Evolutionary conservation across 2,797 vertebrate genomes (phyloP), one percentile per base, ranked within the genome.

Genomic region (Danio jaintianensis): DNA sequence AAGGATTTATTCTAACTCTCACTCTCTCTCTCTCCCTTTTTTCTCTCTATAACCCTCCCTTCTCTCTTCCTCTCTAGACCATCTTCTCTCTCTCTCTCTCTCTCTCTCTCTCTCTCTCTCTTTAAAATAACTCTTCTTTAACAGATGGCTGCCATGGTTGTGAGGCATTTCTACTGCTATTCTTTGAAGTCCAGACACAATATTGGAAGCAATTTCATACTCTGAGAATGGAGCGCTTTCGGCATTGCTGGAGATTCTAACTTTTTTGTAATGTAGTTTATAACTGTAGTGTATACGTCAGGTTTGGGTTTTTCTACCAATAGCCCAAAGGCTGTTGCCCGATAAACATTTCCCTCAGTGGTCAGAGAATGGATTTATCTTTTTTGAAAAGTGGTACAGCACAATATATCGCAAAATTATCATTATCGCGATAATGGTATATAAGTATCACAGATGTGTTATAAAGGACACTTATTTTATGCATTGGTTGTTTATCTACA

Each of bases 1-100:
- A 90, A 92, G 93, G 93, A 92, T 94, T 94, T 94, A 93, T 93
- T 88, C 79, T 75, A 83, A 78, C 80, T 72, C 2, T 82, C 13
- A 78, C 11, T 82, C 59, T 61, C 36, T 74, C 50, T 74, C 69
- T 42, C 75, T 75, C 80, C 75, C 63, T 64, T 29, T 29, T 29
- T 29, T 29, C 29, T 29, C 29, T 29, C 29, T 29, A 29, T 29
- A 29, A 29, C 29, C 8, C 56, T 5, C 42, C 1, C 12, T 18
- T 59, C 45, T 43, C 29, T 48, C 47, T 11, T 58, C 10, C 47
- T 40, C 47, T 40, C 55, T 67, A n/a, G 58, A 40, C 56, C 69
- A 56, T 58, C 69, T 42, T 62, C 6, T 75, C 75, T 50, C 55
- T 29, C 58, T 43, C 63, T 66, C 40, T 63, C 56, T 76, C 79